Evolutionary conservation across 1,140 invertebrate species (phyloP).

Genomic region (Oryctes rhinoceros): DNA sequence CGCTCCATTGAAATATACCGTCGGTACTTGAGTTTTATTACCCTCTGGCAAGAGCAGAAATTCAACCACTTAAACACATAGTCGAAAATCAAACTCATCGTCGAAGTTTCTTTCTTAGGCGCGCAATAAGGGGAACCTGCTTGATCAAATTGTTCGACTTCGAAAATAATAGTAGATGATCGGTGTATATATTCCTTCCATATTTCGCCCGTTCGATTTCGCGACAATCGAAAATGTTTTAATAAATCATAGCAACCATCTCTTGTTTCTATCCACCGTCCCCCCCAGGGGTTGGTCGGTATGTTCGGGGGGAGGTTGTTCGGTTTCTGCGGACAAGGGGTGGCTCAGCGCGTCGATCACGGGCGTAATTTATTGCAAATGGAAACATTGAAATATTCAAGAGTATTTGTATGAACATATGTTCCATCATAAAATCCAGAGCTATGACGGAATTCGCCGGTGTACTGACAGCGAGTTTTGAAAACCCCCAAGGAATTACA

Average conservation of each 20-base stretch:
- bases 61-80: constrained; percentile 39
- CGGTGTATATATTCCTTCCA: background rate
- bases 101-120: constrained; percentile 10
- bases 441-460: no score
- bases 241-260: constrained; percentile 22
- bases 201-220: background rate
- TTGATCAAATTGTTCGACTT: constrained; percentile 13
- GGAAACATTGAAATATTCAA: constrained; percentile 51
- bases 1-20: constrained; percentile 41
- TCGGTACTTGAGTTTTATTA: constrained; percentile 40
- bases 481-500: no score
- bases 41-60: constrained; percentile 32
- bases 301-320: background rate
- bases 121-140: background rate
- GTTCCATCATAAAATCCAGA: no score
- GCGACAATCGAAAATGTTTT: constrained; percentile 33
- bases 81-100: constrained; percentile 42
- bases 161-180: background rate
- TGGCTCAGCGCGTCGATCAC: constrained; percentile 39
- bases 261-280: background rate
- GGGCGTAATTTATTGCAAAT: constrained; percentile 49
- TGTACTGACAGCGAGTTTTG: no score
- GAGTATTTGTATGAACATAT: constrained; percentile 19
- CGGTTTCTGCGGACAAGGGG: background rate
- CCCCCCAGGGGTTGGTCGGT: background rate